Evolutionary conservation across 1,140 invertebrate species (phyloP).

Genomic region (Psix sp.): DNA sequence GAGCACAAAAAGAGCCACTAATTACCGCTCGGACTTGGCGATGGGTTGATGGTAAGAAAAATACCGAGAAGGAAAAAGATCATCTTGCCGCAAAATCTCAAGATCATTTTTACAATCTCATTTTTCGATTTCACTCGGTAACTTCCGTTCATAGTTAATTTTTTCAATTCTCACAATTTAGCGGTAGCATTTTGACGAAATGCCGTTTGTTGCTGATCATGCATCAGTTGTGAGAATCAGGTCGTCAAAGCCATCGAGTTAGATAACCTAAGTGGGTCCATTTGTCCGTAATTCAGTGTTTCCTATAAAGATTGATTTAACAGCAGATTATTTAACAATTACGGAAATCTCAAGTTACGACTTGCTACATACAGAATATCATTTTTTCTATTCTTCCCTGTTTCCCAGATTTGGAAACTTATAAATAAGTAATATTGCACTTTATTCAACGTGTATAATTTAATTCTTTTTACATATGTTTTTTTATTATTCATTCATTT

Average conservation of each 20-base stretch:
- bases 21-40: constrained; percentile 90
- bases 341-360: constrained; percentile 52
- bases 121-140: constrained; percentile 29
- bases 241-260: constrained; percentile 59
- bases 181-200: constrained; percentile 41
- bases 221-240: constrained; percentile 64
- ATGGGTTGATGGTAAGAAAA: constrained; percentile 89
- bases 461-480: too few species aligned
- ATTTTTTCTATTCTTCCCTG: too few species aligned
- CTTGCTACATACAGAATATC: constrained; percentile 29
- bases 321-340: constrained; percentile 63
- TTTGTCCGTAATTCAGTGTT: constrained; percentile 52
- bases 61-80: constrained; percentile 15
- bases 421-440: too few species aligned
- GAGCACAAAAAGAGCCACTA: constrained; percentile 90
- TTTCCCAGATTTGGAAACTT: constrained; percentile 39
- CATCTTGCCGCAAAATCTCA: constrained; percentile 10
- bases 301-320: constrained; percentile 62
- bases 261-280: constrained; percentile 59
- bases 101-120: constrained; percentile 33
- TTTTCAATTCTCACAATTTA: constrained; percentile 60
- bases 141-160: constrained; percentile 46
- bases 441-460: too few species aligned
- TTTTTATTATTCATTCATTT: too few species aligned
- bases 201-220: constrained; percentile 38